phyloP scores from a whole-genome alignment of 2,113 vertebrate genomes.

The Protobothrops mucrosquamatus region DNA sequence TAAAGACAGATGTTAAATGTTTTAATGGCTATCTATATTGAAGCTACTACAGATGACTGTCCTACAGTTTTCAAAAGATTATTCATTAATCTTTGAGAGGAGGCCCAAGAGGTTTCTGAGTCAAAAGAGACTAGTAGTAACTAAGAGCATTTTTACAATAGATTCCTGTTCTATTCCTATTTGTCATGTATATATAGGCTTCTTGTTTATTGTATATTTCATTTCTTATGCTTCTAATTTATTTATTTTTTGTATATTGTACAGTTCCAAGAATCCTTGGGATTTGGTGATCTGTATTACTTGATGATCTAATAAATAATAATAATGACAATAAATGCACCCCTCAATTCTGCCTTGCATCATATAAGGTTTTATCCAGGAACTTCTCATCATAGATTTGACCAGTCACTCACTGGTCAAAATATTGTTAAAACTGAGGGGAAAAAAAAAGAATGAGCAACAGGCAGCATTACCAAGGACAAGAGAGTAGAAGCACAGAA shows the following conservation, averaged over 20 bases:
- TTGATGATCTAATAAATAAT: background rate
- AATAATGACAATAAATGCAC: background rate
- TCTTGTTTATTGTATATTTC: background rate
- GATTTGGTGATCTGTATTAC: background rate
- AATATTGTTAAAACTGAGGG: background rate
- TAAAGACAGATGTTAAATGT: background rate
- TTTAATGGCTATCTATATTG: background rate
- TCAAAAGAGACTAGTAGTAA: background rate
- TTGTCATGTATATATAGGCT: background rate
- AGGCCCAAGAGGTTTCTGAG: background rate
- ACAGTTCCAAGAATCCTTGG: background rate
- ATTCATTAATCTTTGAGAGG: background rate
- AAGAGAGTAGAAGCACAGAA: background rate
- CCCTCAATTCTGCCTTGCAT: background rate
- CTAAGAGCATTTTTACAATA: background rate
- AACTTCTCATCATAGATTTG: background rate
- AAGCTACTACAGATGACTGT: background rate
- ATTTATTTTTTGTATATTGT: background rate
- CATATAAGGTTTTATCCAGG: background rate
- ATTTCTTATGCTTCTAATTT: background rate
- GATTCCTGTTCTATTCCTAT: background rate
- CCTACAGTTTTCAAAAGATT: background rate
- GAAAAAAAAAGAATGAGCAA: background rate
- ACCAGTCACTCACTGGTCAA: background rate
- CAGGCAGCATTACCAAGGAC: background rate